Base-by-base conservation (phyloP, 2,113 vertebrate genomes). In the Plecotus auritus region DNA sequence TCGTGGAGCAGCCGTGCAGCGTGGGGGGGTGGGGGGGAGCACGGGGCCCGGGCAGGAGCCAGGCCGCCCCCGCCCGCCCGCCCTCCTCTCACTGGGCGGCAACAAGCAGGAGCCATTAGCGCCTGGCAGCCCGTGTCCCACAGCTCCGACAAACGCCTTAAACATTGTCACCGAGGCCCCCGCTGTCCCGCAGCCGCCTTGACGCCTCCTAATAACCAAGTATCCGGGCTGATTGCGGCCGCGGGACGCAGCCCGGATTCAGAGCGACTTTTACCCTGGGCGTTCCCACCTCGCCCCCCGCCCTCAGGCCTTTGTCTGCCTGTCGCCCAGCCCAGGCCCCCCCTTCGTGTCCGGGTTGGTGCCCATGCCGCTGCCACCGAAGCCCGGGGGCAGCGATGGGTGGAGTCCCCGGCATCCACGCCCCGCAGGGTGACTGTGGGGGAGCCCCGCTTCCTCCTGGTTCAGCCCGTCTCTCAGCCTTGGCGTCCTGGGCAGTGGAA, bases 111-210 rank as follows among this genome's bases (percentile, higher is more conserved):
- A 73, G 92, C 97, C 90, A 98, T 98, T 98, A 98, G 98, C 95
- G 95, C 97, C 96, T 96, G 96, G 96, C 97, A 97, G 92, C 69
- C 96, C 78, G 64, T 97, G 97, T 97, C 96, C 97, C 97, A 94
- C 77, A 77, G 96, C 97, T 98, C 98, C 97, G 7, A 93, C 96
- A 97, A 96, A 92, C 87, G 97, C 96, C 97, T 98, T 97, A 98
- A 98, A 98, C 97, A 98, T 97, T 98, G 97, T 98, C 96, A 77
- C 98, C 97, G 93, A 30, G 8, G 98, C 98, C 98, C 98, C 98
- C 98, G 98, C 98, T 98, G 98, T 98, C 98, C 98, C 97, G 94
- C 98, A 96, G 95, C 97, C 96, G 96, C 98, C 97, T 98, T 98
- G 98, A 98, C 98, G 98, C 96, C 97, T 97, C 56, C 42, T 98